Base-by-base conservation (phyloP, 1,140 invertebrate genomes). In the Forficula auricularia region DNA sequence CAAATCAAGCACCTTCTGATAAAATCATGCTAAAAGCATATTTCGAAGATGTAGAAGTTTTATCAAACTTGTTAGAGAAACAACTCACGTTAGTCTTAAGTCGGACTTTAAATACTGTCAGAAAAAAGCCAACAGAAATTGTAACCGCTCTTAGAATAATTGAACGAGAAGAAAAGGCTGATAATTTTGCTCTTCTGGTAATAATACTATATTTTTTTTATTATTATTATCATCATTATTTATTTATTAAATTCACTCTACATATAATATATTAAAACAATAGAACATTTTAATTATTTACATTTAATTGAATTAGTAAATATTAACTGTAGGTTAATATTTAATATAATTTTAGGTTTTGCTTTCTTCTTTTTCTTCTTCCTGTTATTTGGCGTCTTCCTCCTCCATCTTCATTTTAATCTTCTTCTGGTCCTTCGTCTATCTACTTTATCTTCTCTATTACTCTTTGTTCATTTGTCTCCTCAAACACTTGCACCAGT, bases 101-200 rank as follows among this genome's bases (percentile, higher is more conserved):
- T 42, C 70, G 92, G 45, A 89, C 90, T 8, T 66, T 98, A 3
- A 92, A 94, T 54, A 92, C 88, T 3, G 88, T 97, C 0, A 68
- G 90, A 8, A 88, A 91, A 57, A 88, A 97, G 59, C 94, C 94
- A 0, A 90, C 87, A 1, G 76, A 94, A 3, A 89, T 98, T 54
- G 95, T 98, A 0, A 97, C 92, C 0, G 91, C 88, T 0, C 59
- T 98, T 3, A 69, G 95, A 47, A 96, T 98, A 41, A 90, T 98
- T 52, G 92, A 98, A 62, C 67, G 94, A 46, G 95, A 98, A 65
- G 91, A 98, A 56, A 89, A 86, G 60, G 73, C 81, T 14, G 88
- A 92, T 66, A 71, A 75, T 50, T 77, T 80, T 62, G 80, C 84
- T 1, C 50, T 82, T 36, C 74, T 75, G 62, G 68, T 71, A 55